Evolutionary conservation across 2,888 invertebrate species (phyloP), one percentile per base, ranked within the genome.

Genomic region (Ligdia adustata): DNA sequence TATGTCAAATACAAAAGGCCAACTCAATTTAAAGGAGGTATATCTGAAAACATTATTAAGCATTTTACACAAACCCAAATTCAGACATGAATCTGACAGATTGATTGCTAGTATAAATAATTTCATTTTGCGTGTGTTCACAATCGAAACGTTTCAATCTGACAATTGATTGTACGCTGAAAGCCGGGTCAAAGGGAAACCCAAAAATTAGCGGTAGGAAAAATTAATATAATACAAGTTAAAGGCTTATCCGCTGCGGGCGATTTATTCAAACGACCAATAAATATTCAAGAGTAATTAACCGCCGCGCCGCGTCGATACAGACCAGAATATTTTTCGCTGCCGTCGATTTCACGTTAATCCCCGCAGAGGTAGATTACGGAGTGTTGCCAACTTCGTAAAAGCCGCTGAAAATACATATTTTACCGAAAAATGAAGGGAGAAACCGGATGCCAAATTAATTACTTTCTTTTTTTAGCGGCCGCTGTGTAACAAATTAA

Each of bases 241-340:
- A 81, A 79, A 78, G 81, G 82, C 79, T 82, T 81, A 82, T 77
- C 70, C 75, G 73, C 81, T 73, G 74, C 74, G 62, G 66, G 80
- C 83, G 82, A 83, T 85, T 85, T 87, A 86, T 86, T 86, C 86
- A 85, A 87, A 87, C 83, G 86, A 86, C 84, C 85, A 84, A 87
- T 88, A 87, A 87, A 88, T 88, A 88, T 88, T 86, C 88, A 88
- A 78, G 75, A 87, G 86, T 86, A 87, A 87, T 87, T 86, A 87
- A 82, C 83, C 80, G 67, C 72, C 70, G 72, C 74, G 69, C 72
- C 66, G 66, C 76, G 71, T 75, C 85, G 78, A 82, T 82, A 56
- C 46, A 45, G 46, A 50, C 40, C 58, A 49, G 82, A 75, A 82
- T 82, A 82, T 84, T 83, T 85, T 82, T 83, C 72, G 74, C 77